Conservation (phyloP, 2,888 invertebrate genomes). For the Nomada lathburiana region DNA sequence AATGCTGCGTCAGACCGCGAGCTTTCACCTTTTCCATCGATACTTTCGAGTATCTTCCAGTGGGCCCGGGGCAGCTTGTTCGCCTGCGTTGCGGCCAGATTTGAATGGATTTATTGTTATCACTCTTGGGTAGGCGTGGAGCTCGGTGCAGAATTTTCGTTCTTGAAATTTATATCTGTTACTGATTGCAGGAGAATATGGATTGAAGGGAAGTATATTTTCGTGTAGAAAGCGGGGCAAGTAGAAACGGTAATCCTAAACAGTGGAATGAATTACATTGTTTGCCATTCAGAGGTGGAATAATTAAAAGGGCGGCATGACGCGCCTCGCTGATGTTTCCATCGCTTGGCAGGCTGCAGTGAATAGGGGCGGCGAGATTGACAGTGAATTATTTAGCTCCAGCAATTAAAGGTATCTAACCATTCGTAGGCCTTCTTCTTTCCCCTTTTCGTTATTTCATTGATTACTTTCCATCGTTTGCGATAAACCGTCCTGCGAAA, state of each 20-base stretch:
- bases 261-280: constrained; percentile 82
- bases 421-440: constrained; percentile 31
- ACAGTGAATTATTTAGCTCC: constrained; percentile 83
- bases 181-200: too few relatives aligned
- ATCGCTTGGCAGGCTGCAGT: constrained; percentile 52
- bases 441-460: constrained; percentile 14
- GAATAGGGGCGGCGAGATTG: constrained; percentile 82
- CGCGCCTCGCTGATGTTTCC: constrained; percentile 47
- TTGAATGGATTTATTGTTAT: too few relatives aligned
- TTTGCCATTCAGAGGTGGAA: constrained; percentile 76
- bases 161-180: too few relatives aligned
- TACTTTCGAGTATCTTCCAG: neutral
- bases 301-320: constrained; percentile 80
- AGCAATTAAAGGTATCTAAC: constrained; percentile 77
- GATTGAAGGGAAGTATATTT: too few relatives aligned
- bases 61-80: neutral
- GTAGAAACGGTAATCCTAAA: constrained; percentile 70
- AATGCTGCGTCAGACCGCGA: constrained; percentile 31
- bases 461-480: neutral
- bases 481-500: neutral
- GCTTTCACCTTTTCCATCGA: neutral
- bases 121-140: too few relatives aligned
- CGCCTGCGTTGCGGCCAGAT: neutral
- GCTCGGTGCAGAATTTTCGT: too few relatives aligned
- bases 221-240: constrained; percentile 6